Evolutionary conservation across 1,140 invertebrate genomes (phyloP).

Genomic region (Leptinotarsa lineolata): DNA sequence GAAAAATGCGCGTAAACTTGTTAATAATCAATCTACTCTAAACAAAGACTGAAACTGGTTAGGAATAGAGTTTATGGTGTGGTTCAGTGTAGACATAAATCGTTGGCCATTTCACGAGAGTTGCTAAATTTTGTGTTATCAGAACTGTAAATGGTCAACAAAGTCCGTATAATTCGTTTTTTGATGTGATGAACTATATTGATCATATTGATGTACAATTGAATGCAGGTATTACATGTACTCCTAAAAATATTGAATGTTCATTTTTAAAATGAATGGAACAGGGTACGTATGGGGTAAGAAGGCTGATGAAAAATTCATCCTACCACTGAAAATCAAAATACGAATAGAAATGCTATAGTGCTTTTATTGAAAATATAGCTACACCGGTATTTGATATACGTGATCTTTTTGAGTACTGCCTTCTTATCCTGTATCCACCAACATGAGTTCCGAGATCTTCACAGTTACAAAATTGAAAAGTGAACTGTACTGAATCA

Average conservation of each 20-base stretch:
- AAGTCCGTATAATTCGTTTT: not conserved
- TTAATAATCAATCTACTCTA: slow-evolving; percentile 9
- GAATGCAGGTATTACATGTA: not conserved
- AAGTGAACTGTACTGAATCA: too few relatives aligned
- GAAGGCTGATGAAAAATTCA: too few relatives aligned
- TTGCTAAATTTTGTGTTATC: not conserved
- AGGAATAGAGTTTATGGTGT: not conserved
- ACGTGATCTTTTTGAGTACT: too few relatives aligned
- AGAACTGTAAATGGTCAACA: not conserved
- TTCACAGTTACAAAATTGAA: too few relatives aligned
- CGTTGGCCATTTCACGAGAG: not conserved
- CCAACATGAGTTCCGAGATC: too few relatives aligned
- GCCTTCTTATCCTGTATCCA: too few relatives aligned
- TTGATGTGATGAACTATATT: slow-evolving; percentile 1
- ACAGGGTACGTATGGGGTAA: too few relatives aligned
- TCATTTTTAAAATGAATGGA: not conserved
- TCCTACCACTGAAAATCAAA: too few relatives aligned
- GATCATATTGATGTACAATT: slow-evolving; percentile 2
- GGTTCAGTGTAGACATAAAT: slow-evolving; percentile 4
- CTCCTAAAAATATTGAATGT: not conserved
- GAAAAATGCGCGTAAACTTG: slow-evolving; percentile 4
- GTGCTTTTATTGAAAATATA: too few relatives aligned
- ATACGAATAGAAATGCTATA: too few relatives aligned
- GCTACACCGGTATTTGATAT: too few relatives aligned
- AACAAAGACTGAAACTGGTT: slow-evolving; percentile 6